These are phyloP conservation scores for Mamestra configurata DNA, from an alignment of 1,140 invertebrate genomes.

Conservation along the genomic window DNA sequence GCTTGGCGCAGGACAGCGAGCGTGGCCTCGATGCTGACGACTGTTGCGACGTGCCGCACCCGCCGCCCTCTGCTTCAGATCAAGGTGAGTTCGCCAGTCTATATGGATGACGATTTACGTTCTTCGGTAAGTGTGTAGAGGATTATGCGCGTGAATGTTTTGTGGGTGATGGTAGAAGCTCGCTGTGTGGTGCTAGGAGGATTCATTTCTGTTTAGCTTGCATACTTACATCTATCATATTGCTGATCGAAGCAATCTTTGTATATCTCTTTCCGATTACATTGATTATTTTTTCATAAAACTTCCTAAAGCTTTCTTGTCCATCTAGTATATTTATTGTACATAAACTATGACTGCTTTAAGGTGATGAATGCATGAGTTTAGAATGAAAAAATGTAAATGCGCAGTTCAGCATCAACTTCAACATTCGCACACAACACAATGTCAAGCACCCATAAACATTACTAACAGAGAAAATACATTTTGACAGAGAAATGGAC, in stretches of 20 bases:
- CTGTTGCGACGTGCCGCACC: slow-evolving; percentile 88
- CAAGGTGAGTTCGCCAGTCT: slow-evolving; percentile 69
- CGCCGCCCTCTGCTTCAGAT: slow-evolving; percentile 82
- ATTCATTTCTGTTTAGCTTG: background rate
- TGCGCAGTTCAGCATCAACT: background rate
- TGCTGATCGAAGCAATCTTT: slow-evolving; percentile 3
- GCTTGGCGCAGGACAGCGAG: slow-evolving; percentile 90
- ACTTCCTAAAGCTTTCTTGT: background rate
- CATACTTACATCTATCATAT: background rate
- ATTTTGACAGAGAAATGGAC: slow-evolving; percentile 79
- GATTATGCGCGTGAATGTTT: background rate
- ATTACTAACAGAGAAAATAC: slow-evolving; percentile 70
- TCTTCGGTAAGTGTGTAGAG: slow-evolving; percentile 40
- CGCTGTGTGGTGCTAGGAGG: background rate
- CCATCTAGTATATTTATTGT: background rate
- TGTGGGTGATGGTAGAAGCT: background rate
- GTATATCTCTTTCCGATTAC: background rate
- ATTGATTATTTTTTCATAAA: slow-evolving; percentile 7
- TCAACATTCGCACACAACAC: slow-evolving; percentile 48
- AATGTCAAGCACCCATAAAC: slow-evolving; percentile 44
- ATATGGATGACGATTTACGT: slow-evolving; percentile 54
- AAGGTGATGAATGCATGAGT: slow-evolving; percentile 28
- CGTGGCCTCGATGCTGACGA: slow-evolving; percentile 90
- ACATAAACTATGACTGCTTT: slow-evolving; percentile 13
- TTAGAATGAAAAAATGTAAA: background rate